A percentile compares a stretch with the other conserved stretches of the same genome.
Evolutionary conservation across 1,140 invertebrate species (phyloP).

Genomic region (Nasonia longicornis): DNA sequence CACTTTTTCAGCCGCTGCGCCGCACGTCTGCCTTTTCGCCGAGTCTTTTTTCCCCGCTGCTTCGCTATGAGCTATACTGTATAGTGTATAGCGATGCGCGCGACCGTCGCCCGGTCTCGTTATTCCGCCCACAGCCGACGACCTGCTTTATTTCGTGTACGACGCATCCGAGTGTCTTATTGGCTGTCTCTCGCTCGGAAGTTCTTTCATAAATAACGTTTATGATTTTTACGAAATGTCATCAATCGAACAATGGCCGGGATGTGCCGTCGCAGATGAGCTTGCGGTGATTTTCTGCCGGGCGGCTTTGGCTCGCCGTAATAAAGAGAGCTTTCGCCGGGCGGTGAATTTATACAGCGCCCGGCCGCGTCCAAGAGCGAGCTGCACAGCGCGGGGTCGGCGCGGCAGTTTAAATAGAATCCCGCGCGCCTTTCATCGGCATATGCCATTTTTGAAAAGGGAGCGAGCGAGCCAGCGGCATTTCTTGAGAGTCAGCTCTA

Average conservation of each 20-base stretch:
- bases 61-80: too few relatives aligned
- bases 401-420: constrained; percentile 19
- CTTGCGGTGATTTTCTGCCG: background rate
- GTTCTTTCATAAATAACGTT: background rate
- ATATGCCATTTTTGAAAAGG: constrained; percentile 33
- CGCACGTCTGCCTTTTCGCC: background rate
- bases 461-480: background rate
- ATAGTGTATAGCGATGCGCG: too few relatives aligned
- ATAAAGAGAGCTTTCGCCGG: background rate
- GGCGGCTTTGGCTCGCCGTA: background rate
- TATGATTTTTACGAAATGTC: background rate
- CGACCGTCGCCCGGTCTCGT: too few relatives aligned
- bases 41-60: background rate
- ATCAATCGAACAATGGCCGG: background rate
- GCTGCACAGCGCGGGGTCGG: too few relatives aligned
- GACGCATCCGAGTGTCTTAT: too few relatives aligned
- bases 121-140: too few relatives aligned
- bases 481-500: background rate
- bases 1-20: background rate
- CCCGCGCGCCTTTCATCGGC: constrained; percentile 19
- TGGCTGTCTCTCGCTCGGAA: too few relatives aligned
- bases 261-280: background rate
- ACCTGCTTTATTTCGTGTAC: too few relatives aligned
- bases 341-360: background rate
- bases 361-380: background rate